Evolutionary conservation across 1,140 invertebrate genomes (phyloP).

Genomic region (Hylyphantes graminicola): DNA sequence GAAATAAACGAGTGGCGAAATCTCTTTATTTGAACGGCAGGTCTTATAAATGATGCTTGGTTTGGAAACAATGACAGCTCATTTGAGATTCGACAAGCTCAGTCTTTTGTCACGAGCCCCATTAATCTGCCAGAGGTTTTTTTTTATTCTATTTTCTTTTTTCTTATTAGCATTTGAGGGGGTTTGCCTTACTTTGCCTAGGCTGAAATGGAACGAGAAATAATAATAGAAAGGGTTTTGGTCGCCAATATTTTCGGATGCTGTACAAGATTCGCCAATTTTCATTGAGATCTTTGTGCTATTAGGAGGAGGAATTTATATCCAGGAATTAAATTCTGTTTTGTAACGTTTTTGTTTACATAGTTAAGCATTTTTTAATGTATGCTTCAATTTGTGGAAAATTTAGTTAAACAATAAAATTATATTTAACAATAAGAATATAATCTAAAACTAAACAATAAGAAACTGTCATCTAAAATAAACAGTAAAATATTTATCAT

Average conservation of each 20-base stretch:
- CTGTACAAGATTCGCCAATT: not conserved
- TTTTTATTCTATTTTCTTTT: conserved; percentile 50
- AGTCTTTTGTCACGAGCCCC: conserved; percentile 59
- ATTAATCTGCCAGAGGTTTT: conserved; percentile 47
- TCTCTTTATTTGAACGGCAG: conserved; percentile 59
- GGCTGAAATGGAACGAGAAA: conserved; percentile 11
- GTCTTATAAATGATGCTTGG: conserved; percentile 59
- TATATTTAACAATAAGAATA: not conserved
- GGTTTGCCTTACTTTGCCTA: conserved; percentile 44
- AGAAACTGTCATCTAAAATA: too few relatives aligned
- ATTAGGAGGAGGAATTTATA: too few relatives aligned
- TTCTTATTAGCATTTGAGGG: conserved; percentile 57
- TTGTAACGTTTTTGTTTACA: not conserved
- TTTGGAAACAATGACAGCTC: conserved; percentile 60
- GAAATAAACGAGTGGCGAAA: conserved; percentile 57
- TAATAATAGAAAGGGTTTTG: conserved; percentile 18
- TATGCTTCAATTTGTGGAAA: not conserved
- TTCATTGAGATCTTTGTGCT: too few relatives aligned
- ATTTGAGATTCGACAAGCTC: conserved; percentile 59
- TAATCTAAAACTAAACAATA: not conserved
- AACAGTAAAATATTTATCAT: too few relatives aligned
- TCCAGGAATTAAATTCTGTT: not conserved
- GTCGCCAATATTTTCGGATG: conserved; percentile 29
- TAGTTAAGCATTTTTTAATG: not conserved
- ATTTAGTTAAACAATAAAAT: not conserved